phyloP scores from a whole-genome alignment of 2,888 invertebrate genomes.

The Eristalis arbustorum region DNA sequence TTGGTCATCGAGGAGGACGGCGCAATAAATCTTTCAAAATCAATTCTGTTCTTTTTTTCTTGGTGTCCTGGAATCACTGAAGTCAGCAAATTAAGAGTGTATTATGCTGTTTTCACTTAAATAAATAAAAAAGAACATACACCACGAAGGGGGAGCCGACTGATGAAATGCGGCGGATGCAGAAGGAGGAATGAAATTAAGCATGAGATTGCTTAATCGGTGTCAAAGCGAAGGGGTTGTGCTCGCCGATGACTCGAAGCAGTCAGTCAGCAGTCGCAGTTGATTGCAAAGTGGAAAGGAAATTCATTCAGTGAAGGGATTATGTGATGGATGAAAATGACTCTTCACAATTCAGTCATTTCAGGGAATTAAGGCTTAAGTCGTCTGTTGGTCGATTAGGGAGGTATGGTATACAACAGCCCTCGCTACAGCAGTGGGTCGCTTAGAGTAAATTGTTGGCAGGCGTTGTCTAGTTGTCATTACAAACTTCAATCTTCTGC shows the following conservation, averaged over 20 bases:
- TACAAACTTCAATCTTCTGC: no score
- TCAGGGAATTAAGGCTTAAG: no score
- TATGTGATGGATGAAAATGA: no score
- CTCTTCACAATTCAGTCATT: no score
- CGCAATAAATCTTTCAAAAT: slow-evolving; percentile 64
- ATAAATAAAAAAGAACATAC: slow-evolving; percentile 51
- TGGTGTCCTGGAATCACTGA: slow-evolving; percentile 24
- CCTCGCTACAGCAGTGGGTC: no score
- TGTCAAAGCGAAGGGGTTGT: slow-evolving; percentile 47
- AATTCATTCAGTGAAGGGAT: not conserved
- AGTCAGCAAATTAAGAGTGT: slow-evolving; percentile 67
- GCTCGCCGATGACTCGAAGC: not conserved
- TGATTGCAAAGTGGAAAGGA: slow-evolving; percentile 18
- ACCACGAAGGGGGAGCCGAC: not conserved
- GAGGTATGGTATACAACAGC: no score
- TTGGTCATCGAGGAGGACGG: slow-evolving; percentile 53
- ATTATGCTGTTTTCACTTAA: slow-evolving; percentile 59
- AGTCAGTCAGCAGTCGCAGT: not conserved
- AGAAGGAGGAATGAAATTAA: slow-evolving; percentile 33
- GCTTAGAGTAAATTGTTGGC: no score
- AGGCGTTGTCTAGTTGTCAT: no score
- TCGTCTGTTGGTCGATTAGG: no score
- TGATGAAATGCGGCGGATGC: slow-evolving; percentile 23
- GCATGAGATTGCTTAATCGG: slow-evolving; percentile 51
- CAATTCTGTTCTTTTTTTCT: slow-evolving; percentile 15